Evolutionary conservation across 1,140 invertebrate species (phyloP).

Genomic region (Drosophila malerkotliana): DNA sequence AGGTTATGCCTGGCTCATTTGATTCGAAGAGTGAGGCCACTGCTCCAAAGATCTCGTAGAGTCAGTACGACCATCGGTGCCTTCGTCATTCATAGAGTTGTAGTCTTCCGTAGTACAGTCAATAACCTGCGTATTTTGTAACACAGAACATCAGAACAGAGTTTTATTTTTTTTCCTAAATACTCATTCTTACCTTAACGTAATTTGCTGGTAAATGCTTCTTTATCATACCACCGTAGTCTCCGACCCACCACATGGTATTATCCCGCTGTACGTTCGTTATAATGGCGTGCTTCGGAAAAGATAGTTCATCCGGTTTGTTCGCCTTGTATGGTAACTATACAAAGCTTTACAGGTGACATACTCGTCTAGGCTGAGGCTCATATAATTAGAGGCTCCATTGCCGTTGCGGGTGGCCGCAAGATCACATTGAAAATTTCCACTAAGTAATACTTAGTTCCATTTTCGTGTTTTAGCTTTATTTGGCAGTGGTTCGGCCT

Average conservation of each 20-base stretch:
- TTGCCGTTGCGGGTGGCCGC: too few relatives aligned
- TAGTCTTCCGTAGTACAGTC: slow-evolving; percentile 86
- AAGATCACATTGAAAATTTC: too few relatives aligned
- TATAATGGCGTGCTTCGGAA: slow-evolving; percentile 97
- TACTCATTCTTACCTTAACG: slow-evolving; percentile 87
- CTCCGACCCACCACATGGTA: slow-evolving; percentile 96
- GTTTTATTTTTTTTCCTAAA: too few relatives aligned
- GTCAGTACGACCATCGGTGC: slow-evolving; percentile 76
- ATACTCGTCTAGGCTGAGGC: slow-evolving; percentile 85
- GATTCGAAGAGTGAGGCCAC: slow-evolving; percentile 88
- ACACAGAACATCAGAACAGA: too few relatives aligned
- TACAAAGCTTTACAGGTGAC: slow-evolving; percentile 89
- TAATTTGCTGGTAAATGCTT: slow-evolving; percentile 97
- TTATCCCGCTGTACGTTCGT: slow-evolving; percentile 94
- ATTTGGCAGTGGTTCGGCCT: too few relatives aligned
- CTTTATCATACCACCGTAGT: slow-evolving; percentile 96
- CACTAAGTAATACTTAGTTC: too few relatives aligned
- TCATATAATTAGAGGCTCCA: slow-evolving; percentile 95
- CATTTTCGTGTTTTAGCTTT: too few relatives aligned
- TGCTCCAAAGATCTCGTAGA: slow-evolving; percentile 91
- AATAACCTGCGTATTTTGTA: too few relatives aligned
- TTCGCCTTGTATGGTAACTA: slow-evolving; percentile 95
- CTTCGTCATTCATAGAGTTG: slow-evolving; percentile 86
- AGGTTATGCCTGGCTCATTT: slow-evolving; percentile 86
- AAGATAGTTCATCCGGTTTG: slow-evolving; percentile 95